Percentiles rank a stretch among this genome's conserved stretches.
These are phyloP conservation scores for Umimayanthus chanpuru DNA, from an alignment of 92 coral and sea anemone genomes.

Conservation along the genomic window DNA sequence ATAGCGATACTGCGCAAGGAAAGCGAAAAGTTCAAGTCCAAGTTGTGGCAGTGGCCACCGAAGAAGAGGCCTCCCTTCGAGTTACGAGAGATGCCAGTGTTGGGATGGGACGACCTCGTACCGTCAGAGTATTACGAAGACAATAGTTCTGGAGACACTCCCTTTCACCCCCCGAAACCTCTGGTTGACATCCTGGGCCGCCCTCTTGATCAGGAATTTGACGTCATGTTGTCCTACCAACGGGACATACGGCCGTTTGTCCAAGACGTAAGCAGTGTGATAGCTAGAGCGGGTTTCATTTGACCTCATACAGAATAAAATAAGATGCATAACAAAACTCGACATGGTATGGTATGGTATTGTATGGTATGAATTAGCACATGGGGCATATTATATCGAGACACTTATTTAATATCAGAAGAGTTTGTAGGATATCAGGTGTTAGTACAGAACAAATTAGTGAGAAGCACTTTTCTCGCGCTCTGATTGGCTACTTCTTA, in stretches of 20 bases:
- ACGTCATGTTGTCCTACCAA: constrained; percentile 40
- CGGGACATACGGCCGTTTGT: constrained; percentile 39
- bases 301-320: too few species aligned
- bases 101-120: constrained; percentile 38
- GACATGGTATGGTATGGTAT: too few species aligned
- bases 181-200: constrained; percentile 22
- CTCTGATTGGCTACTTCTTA: too few species aligned
- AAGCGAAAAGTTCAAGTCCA: not conserved
- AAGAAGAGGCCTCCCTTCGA: not conserved
- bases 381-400: too few species aligned
- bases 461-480: too few species aligned
- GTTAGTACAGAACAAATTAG: too few species aligned
- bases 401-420: not conserved
- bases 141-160: not conserved
- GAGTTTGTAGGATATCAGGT: not conserved
- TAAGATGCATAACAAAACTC: too few species aligned
- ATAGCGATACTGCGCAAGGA: constrained; percentile 20
- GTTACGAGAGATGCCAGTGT: constrained; percentile 11
- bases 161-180: constrained; percentile 23
- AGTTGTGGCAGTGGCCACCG: constrained; percentile 33
- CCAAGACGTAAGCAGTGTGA: constrained; percentile 30
- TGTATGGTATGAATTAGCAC: too few species aligned
- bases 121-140: not conserved
- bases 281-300: too few species aligned
- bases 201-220: constrained; percentile 37